A percentile compares a stretch with the other conserved stretches of the same genome.
phyloP scores from a whole-genome alignment of 2,113 vertebrate genomes.

The Melanocharis versteri region DNA sequence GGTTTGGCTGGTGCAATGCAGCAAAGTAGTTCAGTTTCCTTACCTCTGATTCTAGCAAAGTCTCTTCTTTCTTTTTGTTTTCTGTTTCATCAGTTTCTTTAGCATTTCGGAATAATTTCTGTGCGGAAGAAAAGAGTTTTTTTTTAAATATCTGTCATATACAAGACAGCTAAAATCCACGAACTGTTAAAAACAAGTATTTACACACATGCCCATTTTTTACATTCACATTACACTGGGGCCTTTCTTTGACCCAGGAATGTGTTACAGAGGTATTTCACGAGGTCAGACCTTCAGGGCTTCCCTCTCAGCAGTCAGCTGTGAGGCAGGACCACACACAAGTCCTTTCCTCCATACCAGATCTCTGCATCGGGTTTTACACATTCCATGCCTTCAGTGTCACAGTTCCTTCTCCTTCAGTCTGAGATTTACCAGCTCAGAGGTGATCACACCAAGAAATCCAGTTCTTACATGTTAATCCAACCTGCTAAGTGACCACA shows the following conservation, averaged over 20 bases:
- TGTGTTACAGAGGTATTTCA: background rate
- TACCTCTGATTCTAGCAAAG: conserved; percentile 68
- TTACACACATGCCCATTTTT: background rate
- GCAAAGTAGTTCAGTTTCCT: background rate
- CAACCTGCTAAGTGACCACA: background rate
- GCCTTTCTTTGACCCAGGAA: background rate
- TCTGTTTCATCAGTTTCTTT: conserved; percentile 19
- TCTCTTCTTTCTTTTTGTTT: background rate
- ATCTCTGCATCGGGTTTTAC: background rate
- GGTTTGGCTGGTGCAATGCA: accelerated
- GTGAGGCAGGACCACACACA: background rate
- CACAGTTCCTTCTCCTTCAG: background rate
- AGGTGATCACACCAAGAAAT: background rate
- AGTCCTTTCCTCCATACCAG: background rate
- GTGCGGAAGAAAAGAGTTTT: background rate
- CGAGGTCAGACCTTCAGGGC: background rate
- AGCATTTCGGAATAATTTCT: conserved; percentile 60
- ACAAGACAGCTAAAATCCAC: background rate
- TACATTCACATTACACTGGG: background rate
- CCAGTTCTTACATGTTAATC: background rate
- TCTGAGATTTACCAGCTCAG: background rate
- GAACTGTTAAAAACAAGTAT: background rate
- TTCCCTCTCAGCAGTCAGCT: background rate
- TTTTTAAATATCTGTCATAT: background rate
- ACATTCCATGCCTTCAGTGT: background rate